A percentile compares a stretch with the other conserved stretches of the same genome.
Conservation (phyloP, 2,888 invertebrate genomes). For the Lomographa bimaculata region DNA sequence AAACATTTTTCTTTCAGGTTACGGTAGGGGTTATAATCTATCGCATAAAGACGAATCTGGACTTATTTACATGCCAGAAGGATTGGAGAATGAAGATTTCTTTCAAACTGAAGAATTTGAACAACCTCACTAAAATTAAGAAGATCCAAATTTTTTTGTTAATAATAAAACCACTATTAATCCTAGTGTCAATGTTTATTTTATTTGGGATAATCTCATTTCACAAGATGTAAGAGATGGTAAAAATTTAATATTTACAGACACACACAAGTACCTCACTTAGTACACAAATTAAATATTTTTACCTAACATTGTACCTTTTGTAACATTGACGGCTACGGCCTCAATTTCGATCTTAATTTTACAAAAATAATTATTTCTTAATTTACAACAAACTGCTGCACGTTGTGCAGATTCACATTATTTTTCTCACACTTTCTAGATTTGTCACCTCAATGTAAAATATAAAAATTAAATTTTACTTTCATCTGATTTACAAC, state of each 20-base stretch:
- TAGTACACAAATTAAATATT: slow-evolving; percentile 63
- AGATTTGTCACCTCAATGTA: slow-evolving; percentile 14
- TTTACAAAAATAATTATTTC: slow-evolving; percentile 73
- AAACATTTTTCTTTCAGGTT: slow-evolving; percentile 80
- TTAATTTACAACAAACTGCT: slow-evolving; percentile 70
- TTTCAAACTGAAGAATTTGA: slow-evolving; percentile 67
- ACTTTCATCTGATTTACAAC: slow-evolving; percentile 20
- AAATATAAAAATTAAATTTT: slow-evolving; percentile 28
- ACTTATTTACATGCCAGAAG: slow-evolving; percentile 87
- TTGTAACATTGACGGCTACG: slow-evolving; percentile 61
- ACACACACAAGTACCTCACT: slow-evolving; percentile 54
- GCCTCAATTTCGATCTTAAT: slow-evolving; percentile 65
- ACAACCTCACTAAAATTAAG: no score
- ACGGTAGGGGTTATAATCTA: slow-evolving; percentile 85
- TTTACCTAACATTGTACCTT: slow-evolving; percentile 77
- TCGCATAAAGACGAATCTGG: slow-evolving; percentile 81
- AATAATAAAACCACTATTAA: slow-evolving; percentile 25
- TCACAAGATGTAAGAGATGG: slow-evolving; percentile 75
- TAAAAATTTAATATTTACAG: slow-evolving; percentile 80
- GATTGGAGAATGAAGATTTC: slow-evolving; percentile 85
- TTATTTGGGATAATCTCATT: slow-evolving; percentile 80
- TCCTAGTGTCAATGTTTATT: slow-evolving; percentile 73
- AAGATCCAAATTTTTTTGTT: slow-evolving; percentile 28
- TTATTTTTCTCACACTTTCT: slow-evolving; percentile 1
- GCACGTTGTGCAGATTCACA: slow-evolving; percentile 67